phyloP scores from a whole-genome alignment of 1,140 invertebrate species.

The Carcinoscorpius rotundicauda region DNA sequence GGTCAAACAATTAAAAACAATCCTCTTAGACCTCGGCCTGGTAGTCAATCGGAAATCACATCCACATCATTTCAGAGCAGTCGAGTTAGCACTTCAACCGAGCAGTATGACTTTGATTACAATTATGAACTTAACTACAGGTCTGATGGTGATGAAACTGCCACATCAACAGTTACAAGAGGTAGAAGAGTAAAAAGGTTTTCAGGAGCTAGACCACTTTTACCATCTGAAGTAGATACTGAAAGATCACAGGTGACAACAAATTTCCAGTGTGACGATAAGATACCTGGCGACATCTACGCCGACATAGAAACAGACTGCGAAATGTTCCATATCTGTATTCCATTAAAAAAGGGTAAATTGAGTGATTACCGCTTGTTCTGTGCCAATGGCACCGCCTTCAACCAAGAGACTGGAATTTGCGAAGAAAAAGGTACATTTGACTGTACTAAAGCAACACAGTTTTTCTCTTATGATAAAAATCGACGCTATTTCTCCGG shows the following conservation, averaged over 20 bases:
- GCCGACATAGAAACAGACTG: constrained; percentile 24
- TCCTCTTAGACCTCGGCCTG: too few relatives aligned
- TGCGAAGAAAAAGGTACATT: constrained; percentile 15
- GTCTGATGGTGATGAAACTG: too few relatives aligned
- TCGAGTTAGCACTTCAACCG: constrained; percentile 10
- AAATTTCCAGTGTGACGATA: constrained; percentile 21
- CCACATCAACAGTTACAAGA: too few relatives aligned
- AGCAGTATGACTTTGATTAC: constrained; percentile 16
- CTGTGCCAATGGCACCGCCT: constrained; percentile 19
- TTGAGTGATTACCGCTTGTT: constrained; percentile 19
- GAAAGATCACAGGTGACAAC: not conserved
- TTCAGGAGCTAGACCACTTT: too few relatives aligned
- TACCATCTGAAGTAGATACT: not conserved
- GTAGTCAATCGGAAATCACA: too few relatives aligned
- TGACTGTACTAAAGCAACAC: constrained; percentile 9
- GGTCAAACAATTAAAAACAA: too few relatives aligned
- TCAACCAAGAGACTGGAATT: constrained; percentile 18
- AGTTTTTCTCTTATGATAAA: constrained; percentile 16
- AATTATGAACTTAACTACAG: constrained; percentile 11
- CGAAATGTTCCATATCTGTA: constrained; percentile 24
- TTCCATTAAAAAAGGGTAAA: constrained; percentile 19
- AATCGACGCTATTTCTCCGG: too few relatives aligned
- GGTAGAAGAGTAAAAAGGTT: too few relatives aligned
- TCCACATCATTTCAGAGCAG: too few relatives aligned
- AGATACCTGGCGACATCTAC: constrained; percentile 23